phyloP scores from a whole-genome alignment of 2,888 invertebrate species.

The Nineta flava region DNA sequence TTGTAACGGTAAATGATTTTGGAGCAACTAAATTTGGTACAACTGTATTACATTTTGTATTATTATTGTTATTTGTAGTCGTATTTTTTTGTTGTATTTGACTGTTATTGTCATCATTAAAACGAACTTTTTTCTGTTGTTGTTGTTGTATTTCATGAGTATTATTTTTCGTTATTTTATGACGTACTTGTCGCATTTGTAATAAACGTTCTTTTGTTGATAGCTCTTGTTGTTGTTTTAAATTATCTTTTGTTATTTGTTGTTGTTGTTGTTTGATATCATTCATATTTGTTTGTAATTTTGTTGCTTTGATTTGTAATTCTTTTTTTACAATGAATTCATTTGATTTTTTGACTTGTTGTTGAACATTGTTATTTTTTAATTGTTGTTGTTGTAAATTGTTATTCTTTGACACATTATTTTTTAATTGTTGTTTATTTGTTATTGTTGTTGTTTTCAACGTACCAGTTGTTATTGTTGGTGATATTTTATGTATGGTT shows the following conservation, averaged over 20 bases:
- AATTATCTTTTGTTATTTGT: too few relatives aligned
- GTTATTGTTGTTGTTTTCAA: conserved; percentile 1
- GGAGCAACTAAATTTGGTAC: conserved; percentile 6
- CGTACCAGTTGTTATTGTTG: conserved; percentile 2
- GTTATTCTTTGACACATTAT: not conserved
- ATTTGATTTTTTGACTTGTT: not conserved
- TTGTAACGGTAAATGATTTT: conserved; percentile 25
- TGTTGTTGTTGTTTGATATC: too few relatives aligned
- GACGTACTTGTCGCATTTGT: conserved; percentile 28
- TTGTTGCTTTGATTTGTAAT: too few relatives aligned
- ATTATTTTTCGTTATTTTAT: conserved; percentile 17
- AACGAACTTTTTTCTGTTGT: conserved; percentile 1
- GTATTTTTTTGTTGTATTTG: not conserved
- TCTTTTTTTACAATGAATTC: too few relatives aligned
- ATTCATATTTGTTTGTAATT: too few relatives aligned
- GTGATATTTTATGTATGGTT: conserved; percentile 22
- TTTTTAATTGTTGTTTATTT: too few relatives aligned
- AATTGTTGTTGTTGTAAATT: not conserved
- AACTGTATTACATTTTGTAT: conserved; percentile 1
- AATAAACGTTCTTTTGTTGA: conserved; percentile 24
- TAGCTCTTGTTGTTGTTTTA: conserved; percentile 8
- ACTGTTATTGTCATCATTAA: not conserved
- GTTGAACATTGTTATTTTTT: conserved; percentile 6
- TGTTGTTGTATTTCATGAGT: not conserved
- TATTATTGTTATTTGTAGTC: not conserved